Base-by-base conservation (phyloP, 2,113 vertebrate species). In the Colaptes auratus region DNA sequence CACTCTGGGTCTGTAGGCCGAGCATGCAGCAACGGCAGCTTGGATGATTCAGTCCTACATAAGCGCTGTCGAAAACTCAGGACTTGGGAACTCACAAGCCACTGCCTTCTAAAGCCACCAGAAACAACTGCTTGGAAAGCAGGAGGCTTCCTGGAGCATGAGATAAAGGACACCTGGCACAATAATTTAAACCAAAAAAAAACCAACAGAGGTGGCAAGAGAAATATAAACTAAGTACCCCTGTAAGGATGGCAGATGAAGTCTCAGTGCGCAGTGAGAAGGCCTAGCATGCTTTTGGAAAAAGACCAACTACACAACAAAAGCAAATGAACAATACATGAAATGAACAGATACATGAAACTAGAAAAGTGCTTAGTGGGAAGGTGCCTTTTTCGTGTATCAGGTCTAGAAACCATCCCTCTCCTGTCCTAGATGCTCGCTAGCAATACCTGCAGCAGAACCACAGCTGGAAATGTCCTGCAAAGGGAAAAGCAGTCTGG, bases 401-500 rank as follows among this genome's bases (percentile, higher is more conserved):
- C n/a, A 46, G 19, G 30, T 4, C 39, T 23, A 31, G 50, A 89
- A 90, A 87, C 82, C 50, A 73, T 9, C 46, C n/a, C 66, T n/a
- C 36, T 69, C 55, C 61, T 35, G 24, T 25, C 74, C 66, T 21
- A 58, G 63, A 48, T 15, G 7, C 15, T 28, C 1, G 10, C 18
- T 7, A 39, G 50, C 15, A 58, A 15, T 31, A 78, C 56, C 42
- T 71, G 44, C 8, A 52, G 53, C 52, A 80, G 74, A 60, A 48
- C 15, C 75, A 79, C 46, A 71, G 53, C 58, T 64, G 74, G 39
- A 50, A 64, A 27, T 60, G 39, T 50, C 28, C 61, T 18, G 20
- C 0, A 0, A 67, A 74, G 56, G 25, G 56, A 73, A 70, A 28
- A 56, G 31, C 72, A 64, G 0, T 1, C n/a, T 0, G 1, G 58